phyloP scores from a whole-genome alignment of 2,797 vertebrate species.

The Poecilia wingei region DNA sequence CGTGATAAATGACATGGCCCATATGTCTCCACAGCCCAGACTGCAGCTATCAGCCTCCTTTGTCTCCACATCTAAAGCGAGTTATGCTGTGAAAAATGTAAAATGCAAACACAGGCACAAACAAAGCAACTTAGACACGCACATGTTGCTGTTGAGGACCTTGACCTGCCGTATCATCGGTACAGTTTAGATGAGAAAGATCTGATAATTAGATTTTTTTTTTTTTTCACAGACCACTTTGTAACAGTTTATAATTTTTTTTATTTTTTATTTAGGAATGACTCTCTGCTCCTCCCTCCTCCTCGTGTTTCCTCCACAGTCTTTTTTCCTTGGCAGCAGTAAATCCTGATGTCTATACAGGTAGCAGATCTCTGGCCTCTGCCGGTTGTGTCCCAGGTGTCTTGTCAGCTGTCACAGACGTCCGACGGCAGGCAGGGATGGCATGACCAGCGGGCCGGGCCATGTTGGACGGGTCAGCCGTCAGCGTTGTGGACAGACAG shows the following conservation, averaged over 20 bases:
- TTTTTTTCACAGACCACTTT: constrained; percentile 34
- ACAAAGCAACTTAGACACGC: constrained; percentile 38
- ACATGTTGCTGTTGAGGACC: constrained; percentile 34
- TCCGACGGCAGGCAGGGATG: constrained; percentile 91
- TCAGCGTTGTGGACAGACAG: constrained; percentile 84
- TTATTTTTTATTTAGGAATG: background rate
- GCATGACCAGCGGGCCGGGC: constrained; percentile 87
- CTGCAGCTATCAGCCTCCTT: constrained; percentile 76
- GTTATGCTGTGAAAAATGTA: constrained; percentile 60
- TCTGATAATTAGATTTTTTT: constrained; percentile 38
- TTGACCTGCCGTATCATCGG: constrained; percentile 27
- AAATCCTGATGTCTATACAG: constrained; percentile 89
- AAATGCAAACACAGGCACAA: constrained; percentile 36
- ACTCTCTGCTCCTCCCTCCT: constrained; percentile 23
- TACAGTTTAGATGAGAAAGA: constrained; percentile 35
- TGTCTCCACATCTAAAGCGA: constrained; percentile 74
- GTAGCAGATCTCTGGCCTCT: constrained; percentile 84
- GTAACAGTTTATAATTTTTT: constrained; percentile 28
- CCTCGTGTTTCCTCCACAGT: constrained; percentile 14
- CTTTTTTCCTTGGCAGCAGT: constrained; percentile 82
- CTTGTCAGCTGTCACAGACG: constrained; percentile 95
- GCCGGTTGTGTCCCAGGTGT: constrained; percentile 90
- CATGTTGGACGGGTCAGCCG: constrained; percentile 90
- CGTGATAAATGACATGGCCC: constrained; percentile 93
- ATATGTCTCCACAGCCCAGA: constrained; percentile 87